Conservation (phyloP, 2,797 vertebrate genomes). For the Lutjanus campechanus region DNA sequence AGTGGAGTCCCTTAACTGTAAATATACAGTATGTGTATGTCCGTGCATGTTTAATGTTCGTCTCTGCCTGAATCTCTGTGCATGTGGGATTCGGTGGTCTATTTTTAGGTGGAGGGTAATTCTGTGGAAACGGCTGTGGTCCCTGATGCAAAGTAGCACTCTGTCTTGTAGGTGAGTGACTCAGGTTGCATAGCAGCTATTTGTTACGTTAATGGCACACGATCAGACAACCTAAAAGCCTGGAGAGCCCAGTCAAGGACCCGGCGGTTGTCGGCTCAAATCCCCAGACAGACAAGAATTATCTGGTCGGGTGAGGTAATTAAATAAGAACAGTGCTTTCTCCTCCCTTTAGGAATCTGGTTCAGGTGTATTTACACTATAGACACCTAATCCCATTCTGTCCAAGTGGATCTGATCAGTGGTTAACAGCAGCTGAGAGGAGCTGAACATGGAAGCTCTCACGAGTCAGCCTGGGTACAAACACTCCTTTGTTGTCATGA, state of each 20-base stretch:
- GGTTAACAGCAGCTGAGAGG: neutral
- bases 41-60: conserved; percentile 8
- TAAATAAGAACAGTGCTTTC: conserved; percentile 28
- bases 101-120: conserved; percentile 68
- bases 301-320: conserved; percentile 40
- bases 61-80: conserved; percentile 1
- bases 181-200: conserved; percentile 47
- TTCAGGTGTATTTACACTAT: neutral
- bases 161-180: conserved; percentile 56
- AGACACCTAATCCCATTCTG: conserved; percentile 18
- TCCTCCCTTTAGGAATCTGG: conserved; percentile 15
- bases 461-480: conserved; percentile 4
- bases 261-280: conserved; percentile 41
- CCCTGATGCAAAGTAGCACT: conserved; percentile 59
- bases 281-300: conserved; percentile 20
- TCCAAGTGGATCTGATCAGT: conserved; percentile 22
- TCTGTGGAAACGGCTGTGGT: conserved; percentile 60
- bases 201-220: conserved; percentile 47
- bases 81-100: conserved; percentile 38
- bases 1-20: conserved; percentile 16
- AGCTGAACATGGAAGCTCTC: neutral
- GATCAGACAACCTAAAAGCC: conserved; percentile 50
- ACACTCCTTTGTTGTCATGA: too few species aligned
- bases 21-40: conserved; percentile 30
- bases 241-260: conserved; percentile 10